Evolutionary conservation across 2,113 vertebrate genomes (phyloP), one percentile per base, ranked within the genome.

Genomic region (Rhea pennata): DNA sequence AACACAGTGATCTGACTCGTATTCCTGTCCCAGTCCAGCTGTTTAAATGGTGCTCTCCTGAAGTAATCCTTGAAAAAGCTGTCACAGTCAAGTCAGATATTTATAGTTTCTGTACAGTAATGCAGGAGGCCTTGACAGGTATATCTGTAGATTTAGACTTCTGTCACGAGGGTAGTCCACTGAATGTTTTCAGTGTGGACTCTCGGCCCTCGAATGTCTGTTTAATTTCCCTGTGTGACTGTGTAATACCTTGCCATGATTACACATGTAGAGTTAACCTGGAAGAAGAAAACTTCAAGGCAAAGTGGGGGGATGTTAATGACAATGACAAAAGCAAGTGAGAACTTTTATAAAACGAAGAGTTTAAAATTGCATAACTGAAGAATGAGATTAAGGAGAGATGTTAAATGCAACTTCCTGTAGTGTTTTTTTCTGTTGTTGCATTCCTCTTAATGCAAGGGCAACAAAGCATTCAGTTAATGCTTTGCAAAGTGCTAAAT

Each of bases 71-170:
- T 44, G 89, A 93, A 58, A 98, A 86, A 62, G 31, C 51, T 59
- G 94, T 94, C 3, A 98, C 98, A 0, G 66, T 95, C 21, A 98
- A 96, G 27, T 98, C 98, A 0, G 98, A 98, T 39, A 22, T 98
- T 82, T 98, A 97, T 75, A 98, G 98, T 88, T 98, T 98, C 84
- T 98, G 98, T 62, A 24, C 97, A 5, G 95, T 98, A 75, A 67
- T 98, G 79, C 98, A 98, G 87, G 98, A 98, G 71, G 96, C 97
- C 61, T 84, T 98, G 93, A 98, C 98, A 98, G 98, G 98, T 98
- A 96, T 40, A 24, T 51, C 51, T 71, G 3, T 73, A 39, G 40
- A 8, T 76, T 20, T 59, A 54, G 42, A 75, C 27, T 70, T 36
- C 33, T 69, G 20, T 62, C 82, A 42, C 22, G 9, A 20, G 39